Conservation (phyloP, 2,113 vertebrate species). For the Oostethus manadensis region DNA sequence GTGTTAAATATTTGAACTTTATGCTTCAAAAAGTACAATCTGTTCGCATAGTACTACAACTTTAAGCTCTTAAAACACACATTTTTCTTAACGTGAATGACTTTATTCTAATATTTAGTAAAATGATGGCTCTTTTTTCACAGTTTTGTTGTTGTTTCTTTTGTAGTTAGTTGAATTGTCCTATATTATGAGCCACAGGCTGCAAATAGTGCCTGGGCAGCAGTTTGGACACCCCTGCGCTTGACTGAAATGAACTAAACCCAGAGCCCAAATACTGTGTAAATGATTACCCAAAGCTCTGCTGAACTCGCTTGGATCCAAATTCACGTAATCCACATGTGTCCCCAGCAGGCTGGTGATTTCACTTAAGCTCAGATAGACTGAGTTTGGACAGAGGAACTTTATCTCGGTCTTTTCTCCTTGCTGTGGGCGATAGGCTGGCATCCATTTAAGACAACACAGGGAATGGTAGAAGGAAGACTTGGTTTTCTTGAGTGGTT, state of each 20-base stretch:
- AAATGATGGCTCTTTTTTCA: too few relatives aligned
- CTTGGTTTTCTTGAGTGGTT: conserved; percentile 31
- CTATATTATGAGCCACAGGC: too few relatives aligned
- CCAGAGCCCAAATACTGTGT: not conserved
- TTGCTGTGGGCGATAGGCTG: conserved; percentile 40
- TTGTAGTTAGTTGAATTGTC: too few relatives aligned
- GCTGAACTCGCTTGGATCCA: conserved; percentile 64
- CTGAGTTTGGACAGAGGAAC: conserved; percentile 54
- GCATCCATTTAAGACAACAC: conserved; percentile 66
- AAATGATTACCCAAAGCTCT: conserved; percentile 59
- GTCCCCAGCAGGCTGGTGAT: conserved; percentile 60
- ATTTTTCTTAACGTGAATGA: too few relatives aligned
- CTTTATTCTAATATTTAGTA: too few relatives aligned
- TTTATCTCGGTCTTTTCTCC: conserved; percentile 8
- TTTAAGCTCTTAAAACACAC: too few relatives aligned
- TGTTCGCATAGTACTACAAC: too few relatives aligned
- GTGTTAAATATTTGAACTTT: too few relatives aligned
- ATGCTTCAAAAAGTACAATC: too few relatives aligned
- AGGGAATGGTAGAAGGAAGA: conserved; percentile 70
- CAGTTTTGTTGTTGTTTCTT: too few relatives aligned
- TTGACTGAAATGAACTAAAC: not conserved
- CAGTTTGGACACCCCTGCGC: too few relatives aligned
- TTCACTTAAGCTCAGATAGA: conserved; percentile 62
- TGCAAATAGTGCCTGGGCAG: too few relatives aligned
- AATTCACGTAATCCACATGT: conserved; percentile 65